Conservation (phyloP, 2,113 vertebrate genomes). For the Anhinga rufa region DNA sequence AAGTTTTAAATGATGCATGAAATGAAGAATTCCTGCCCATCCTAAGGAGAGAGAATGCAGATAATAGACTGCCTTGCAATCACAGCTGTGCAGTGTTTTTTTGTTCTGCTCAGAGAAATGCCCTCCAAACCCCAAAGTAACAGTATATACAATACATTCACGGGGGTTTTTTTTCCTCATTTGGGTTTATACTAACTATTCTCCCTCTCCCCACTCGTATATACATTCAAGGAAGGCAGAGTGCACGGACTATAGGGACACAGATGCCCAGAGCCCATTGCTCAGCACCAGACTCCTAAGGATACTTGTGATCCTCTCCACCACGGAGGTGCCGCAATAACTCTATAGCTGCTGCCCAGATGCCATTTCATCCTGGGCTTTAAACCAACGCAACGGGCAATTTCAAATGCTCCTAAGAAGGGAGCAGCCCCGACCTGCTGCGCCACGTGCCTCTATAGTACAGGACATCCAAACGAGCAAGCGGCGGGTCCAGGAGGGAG, state of each 20-base stretch:
- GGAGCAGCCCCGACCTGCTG: background rate
- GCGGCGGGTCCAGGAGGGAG: background rate
- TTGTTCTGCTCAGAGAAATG: constrained; percentile 44
- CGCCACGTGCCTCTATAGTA: accelerated
- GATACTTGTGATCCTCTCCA: background rate
- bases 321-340: background rate
- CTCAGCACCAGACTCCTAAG: background rate
- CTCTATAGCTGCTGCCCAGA: background rate
- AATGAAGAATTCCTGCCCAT: constrained; percentile 69
- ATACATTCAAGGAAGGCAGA: background rate
- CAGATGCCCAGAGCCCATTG: background rate
- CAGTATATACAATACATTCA: background rate
- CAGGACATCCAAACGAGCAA: background rate
- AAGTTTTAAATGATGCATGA: constrained; percentile 73
- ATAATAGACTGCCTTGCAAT: constrained; percentile 66
- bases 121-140: constrained; percentile 55
- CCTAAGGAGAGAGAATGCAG: constrained; percentile 63
- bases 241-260: background rate
- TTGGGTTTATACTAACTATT: background rate
- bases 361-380: background rate
- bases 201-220: background rate
- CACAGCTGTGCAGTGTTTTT: constrained; percentile 59
- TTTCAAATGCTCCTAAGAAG: background rate
- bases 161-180: background rate
- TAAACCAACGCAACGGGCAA: background rate